Evolutionary conservation across 2,113 vertebrate genomes (phyloP), one percentile per base, ranked within the genome.

Genomic region (Hydrochoerus hydrochaeris): DNA sequence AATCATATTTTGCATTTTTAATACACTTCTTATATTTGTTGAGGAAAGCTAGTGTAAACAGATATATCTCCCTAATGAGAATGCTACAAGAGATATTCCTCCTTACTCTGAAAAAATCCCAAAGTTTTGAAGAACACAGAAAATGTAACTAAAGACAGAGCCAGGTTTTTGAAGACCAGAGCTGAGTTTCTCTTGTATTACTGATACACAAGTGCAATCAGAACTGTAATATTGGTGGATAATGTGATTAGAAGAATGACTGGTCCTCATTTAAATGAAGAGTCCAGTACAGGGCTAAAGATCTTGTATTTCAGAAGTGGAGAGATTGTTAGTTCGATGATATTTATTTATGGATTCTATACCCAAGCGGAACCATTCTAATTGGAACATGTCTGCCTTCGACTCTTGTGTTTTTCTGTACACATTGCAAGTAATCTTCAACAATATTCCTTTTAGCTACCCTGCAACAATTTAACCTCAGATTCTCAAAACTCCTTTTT

Each of bases 1-100:
- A 69, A 95, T 85, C 52, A 69, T 88, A 92, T 67, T 97, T 90
- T 95, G 69, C 63, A 90, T 96, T 97, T 98, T 97, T 95, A 97
- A 97, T 97, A 85, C 2, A 28, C 60, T 96, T 88, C 86, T 65
- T 94, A 78, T 95, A 88, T 97, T 95, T 95, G 67, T 62, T 95
- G 81, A 73, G 86, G 88, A 90, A 88, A 92, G 28, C 67, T 63
- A 63, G 24, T 60, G 35, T 92, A 95, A 97, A 96, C 85, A 97
- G 82, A 96, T 91, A 81, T 49, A 85, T 85, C 81, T 92, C 62
- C 28, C 63, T 95, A 95, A 95, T 82, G 94, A 95, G 87, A 85
- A 84, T 46, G 46, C 78, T 90, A 85, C 16, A 46, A 60, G 44
- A 54, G 58, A 93, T 87, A 89, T 19, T 85, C 32, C 46, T 85